Evolutionary conservation across 2,888 invertebrate genomes (phyloP).

Genomic region (Tolmerus cingulatus): DNA sequence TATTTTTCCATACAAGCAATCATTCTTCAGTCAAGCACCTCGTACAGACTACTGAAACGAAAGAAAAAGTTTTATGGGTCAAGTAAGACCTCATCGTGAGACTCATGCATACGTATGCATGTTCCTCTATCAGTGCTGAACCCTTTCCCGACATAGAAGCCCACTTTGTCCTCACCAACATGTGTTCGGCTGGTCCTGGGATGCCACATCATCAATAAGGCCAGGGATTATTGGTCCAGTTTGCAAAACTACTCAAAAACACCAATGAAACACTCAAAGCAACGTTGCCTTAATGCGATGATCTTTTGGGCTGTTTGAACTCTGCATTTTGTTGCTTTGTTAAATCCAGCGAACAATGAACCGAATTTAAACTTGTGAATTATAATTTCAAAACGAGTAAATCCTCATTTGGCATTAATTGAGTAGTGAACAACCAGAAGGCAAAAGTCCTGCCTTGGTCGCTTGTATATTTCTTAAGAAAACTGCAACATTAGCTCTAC

Average conservation of each 20-base stretch:
- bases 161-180: not conserved
- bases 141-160: not conserved
- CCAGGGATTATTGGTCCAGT: not conserved
- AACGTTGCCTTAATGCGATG: not conserved
- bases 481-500: too few relatives aligned
- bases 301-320: not conserved
- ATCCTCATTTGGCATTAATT: too few relatives aligned
- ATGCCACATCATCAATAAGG: not conserved
- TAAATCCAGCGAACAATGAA: not conserved
- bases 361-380: too few relatives aligned
- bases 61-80: conserved; percentile 41
- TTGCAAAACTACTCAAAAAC: not conserved
- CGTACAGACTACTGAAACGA: conserved; percentile 6
- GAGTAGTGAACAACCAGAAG: too few relatives aligned
- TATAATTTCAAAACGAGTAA: too few relatives aligned
- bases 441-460: too few relatives aligned
- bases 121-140: not conserved
- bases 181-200: not conserved
- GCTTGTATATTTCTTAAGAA: too few relatives aligned
- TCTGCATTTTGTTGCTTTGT: not conserved
- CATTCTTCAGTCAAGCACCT: conserved; percentile 33
- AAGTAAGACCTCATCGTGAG: conserved; percentile 21
- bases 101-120: not conserved
- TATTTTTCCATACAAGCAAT: conserved; percentile 24
- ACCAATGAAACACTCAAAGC: not conserved